A percentile compares a stretch with the other conserved stretches of the same genome.
These are phyloP conservation scores for Monarcha castaneiventris DNA, from an alignment of 2,113 vertebrate species.

Conservation along the genomic window DNA sequence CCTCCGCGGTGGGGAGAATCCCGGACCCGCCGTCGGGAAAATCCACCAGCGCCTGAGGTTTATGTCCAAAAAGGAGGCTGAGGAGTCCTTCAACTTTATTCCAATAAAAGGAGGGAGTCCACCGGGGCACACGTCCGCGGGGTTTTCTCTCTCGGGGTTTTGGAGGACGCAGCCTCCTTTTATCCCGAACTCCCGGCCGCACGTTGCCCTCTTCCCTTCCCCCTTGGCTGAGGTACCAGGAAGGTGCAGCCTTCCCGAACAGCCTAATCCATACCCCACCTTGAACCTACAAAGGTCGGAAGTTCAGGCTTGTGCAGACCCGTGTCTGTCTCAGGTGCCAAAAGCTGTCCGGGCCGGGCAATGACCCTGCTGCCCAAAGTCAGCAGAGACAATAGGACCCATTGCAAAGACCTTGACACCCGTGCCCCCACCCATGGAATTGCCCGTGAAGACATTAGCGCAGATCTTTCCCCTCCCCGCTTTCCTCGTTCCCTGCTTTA, in stretches of 20 bases:
- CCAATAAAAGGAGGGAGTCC: background rate
- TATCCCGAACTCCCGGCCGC: background rate
- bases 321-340: background rate
- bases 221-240: background rate
- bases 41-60: background rate
- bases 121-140: background rate
- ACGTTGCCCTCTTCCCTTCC: background rate
- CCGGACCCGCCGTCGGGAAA: background rate
- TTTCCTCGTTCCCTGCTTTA: background rate
- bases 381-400: background rate
- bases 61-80: background rate
- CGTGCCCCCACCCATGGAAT: background rate
- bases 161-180: background rate
- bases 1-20: fast-evolving
- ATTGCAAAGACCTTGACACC: fast-evolving
- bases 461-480: background rate
- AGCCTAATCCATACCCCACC: fast-evolving
- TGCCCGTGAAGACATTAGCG: background rate
- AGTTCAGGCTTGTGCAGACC: background rate
- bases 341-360: fast-evolving
- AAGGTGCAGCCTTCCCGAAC: background rate
- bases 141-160: background rate
- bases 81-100: background rate
- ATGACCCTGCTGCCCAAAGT: background rate
- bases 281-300: background rate